These are phyloP conservation scores for Merops nubicus DNA, from an alignment of 2,113 vertebrate genomes.

Conservation along the genomic window DNA sequence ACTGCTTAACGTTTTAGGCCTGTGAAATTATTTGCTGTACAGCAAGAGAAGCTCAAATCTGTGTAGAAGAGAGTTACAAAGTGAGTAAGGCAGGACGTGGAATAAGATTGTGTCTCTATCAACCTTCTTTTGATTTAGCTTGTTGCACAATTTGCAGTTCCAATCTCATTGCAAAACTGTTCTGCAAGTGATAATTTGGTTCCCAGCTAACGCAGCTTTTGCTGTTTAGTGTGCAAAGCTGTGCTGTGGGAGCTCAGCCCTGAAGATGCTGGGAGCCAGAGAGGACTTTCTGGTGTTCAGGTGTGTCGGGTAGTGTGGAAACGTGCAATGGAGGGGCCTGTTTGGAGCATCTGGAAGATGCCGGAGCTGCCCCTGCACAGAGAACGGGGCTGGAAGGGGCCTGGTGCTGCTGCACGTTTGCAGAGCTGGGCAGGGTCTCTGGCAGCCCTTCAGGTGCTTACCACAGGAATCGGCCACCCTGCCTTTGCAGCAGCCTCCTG, in stretches of 20 bases:
- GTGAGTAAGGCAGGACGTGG: not conserved
- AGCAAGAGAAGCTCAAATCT: not conserved
- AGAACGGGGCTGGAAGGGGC: not conserved
- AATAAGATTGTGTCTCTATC: not conserved
- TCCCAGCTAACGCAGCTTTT: not conserved
- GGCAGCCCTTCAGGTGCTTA: not conserved
- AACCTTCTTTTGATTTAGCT: slow-evolving; percentile 7
- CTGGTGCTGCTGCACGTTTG: not conserved
- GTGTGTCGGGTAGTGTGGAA: not conserved
- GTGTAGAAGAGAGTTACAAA: not conserved
- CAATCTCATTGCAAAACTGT: slow-evolving; percentile 37
- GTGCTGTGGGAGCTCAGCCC: not conserved
- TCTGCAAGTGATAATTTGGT: slow-evolving; percentile 27
- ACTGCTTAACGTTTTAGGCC: not conserved
- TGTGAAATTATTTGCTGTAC: not conserved
- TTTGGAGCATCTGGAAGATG: not conserved
- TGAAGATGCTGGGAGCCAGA: not conserved
- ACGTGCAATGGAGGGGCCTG: rapidly evolving
- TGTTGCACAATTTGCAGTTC: slow-evolving; percentile 57
- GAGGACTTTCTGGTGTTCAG: not conserved
- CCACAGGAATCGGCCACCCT: not conserved
- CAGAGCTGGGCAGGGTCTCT: not conserved
- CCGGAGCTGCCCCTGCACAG: not conserved
- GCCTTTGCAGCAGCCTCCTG: not conserved
- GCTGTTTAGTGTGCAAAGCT: not conserved